These are phyloP conservation scores for Perognathus longimembris DNA, from an alignment of 2,113 vertebrate genomes.

Conservation along the genomic window DNA sequence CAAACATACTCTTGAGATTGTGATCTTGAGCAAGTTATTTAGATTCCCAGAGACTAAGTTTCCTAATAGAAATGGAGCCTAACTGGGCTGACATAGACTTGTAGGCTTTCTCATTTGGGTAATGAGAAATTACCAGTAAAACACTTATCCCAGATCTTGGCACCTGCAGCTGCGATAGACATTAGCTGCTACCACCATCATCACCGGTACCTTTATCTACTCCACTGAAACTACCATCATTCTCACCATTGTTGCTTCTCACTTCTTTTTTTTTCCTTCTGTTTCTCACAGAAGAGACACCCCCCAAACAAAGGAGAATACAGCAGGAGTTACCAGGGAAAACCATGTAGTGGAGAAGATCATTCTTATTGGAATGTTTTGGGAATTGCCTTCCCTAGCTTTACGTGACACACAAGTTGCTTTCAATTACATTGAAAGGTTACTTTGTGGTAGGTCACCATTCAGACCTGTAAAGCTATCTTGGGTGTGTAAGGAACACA, in stretches of 20 bases:
- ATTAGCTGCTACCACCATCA: too few relatives aligned
- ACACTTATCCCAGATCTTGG: not conserved
- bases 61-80: not conserved
- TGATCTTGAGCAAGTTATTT: not conserved
- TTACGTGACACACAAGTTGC: not conserved
- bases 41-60: constrained; percentile 23
- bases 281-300: not conserved
- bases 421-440: not conserved
- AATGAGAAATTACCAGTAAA: not conserved
- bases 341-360: not conserved
- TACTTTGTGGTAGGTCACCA: not conserved
- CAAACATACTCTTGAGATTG: not conserved
- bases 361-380: not conserved
- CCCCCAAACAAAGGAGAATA: not conserved
- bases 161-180: not conserved
- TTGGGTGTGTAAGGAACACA: not conserved
- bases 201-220: not conserved
- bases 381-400: not conserved
- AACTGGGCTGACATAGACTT: not conserved
- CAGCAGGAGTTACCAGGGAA: not conserved
- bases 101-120: not conserved
- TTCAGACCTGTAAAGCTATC: not conserved
- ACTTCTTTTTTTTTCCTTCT: not conserved
- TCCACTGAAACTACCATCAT: too few relatives aligned
- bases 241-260: not conserved